Percentiles rank a stretch among this genome's conserved stretches.
phyloP scores from a whole-genome alignment of 2,113 vertebrate species.

The Lamprotornis superbus region DNA sequence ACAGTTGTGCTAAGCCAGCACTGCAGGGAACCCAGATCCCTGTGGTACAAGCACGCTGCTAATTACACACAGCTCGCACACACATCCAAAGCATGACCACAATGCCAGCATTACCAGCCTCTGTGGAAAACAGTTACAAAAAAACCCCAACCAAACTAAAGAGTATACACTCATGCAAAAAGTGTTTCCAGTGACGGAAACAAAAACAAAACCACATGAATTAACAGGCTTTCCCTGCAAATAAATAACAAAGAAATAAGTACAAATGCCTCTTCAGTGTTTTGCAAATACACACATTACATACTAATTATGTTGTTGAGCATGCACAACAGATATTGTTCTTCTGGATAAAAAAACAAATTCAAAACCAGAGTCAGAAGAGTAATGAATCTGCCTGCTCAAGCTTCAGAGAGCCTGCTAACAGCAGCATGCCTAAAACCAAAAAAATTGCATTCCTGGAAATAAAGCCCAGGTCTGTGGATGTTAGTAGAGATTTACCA shows the following conservation, averaged over 20 bases:
- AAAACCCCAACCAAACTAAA: background rate
- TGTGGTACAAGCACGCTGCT: rapidly evolving
- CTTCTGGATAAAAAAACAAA: background rate
- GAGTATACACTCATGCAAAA: background rate
- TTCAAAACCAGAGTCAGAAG: background rate
- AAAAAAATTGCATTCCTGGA: background rate
- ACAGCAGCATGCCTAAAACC: background rate
- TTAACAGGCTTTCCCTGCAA: background rate
- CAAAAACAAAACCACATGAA: constrained; percentile 6
- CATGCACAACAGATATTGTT: background rate
- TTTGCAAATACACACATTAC: background rate
- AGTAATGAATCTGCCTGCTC: background rate
- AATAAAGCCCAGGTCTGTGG: background rate
- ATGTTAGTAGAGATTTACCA: background rate
- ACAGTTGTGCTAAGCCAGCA: background rate
- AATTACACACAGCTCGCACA: background rate
- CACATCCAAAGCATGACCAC: background rate
- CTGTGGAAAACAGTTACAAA: background rate
- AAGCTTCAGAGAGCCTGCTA: background rate
- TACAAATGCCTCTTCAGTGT: background rate
- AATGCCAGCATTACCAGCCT: background rate
- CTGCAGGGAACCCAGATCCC: background rate
- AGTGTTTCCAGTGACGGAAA: background rate
- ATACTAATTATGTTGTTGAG: background rate
- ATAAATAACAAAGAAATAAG: background rate